phyloP scores from a whole-genome alignment of 2,113 vertebrate genomes.

The Peromyscus maniculatus region DNA sequence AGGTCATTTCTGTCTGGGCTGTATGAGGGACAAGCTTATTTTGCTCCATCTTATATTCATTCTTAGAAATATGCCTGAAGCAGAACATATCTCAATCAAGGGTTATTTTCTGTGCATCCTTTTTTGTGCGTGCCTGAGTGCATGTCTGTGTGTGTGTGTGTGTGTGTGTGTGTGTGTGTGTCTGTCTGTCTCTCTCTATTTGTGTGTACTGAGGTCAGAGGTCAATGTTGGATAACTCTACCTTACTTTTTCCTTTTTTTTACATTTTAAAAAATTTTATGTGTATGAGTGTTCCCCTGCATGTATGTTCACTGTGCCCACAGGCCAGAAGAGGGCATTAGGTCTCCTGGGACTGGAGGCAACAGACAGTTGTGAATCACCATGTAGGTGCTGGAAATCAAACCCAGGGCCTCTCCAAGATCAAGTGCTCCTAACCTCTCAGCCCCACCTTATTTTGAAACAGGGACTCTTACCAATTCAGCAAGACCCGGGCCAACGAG shows the following conservation, averaged over 20 bases:
- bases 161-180: too few relatives aligned
- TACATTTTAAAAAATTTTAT: neutral
- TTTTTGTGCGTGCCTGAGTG: neutral
- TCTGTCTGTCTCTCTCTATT: too few relatives aligned
- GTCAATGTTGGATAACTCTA: neutral
- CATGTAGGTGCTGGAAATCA: neutral
- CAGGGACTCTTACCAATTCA: neutral
- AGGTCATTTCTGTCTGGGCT: neutral
- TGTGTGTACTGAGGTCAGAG: neutral
- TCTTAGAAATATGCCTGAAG: neutral
- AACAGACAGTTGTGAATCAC: neutral
- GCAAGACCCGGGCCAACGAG: too few relatives aligned
- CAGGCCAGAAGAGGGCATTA: neutral
- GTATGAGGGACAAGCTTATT: neutral
- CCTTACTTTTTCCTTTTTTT: neutral
- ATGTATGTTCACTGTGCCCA: neutral
- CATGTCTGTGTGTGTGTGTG: too few relatives aligned
- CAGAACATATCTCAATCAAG: neutral
- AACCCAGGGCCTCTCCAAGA: neutral
- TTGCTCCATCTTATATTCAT: neutral
- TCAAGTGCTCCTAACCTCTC: neutral
- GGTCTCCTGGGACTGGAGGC: neutral
- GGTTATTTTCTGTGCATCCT: neutral
- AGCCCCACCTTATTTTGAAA: neutral
- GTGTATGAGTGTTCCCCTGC: neutral